These are phyloP conservation scores for Agonopterix arenella DNA, from an alignment of 2,888 invertebrate species.

Conservation along the genomic window DNA sequence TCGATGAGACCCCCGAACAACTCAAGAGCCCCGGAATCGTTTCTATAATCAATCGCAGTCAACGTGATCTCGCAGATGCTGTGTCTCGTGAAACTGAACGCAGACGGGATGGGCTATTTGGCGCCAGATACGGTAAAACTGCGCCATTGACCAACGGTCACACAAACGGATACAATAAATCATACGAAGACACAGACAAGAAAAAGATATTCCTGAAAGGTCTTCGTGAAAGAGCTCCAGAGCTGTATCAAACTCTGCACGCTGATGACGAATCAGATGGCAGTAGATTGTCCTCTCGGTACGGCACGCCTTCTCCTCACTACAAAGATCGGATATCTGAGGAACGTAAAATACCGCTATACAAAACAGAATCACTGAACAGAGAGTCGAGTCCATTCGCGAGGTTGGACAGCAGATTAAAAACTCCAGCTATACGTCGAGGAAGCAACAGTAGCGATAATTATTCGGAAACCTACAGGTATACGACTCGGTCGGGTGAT, in stretches of 20 bases:
- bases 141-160: conserved; percentile 68
- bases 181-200: conserved; percentile 74
- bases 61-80: conserved; percentile 84
- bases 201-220: conserved; percentile 82
- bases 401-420: conserved; percentile 61
- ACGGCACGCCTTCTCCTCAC: conserved; percentile 64
- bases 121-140: conserved; percentile 76
- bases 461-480: conserved; percentile 83
- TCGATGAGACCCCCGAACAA: conserved; percentile 83
- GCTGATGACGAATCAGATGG: conserved; percentile 78
- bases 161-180: conserved; percentile 61
- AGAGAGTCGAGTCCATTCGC: conserved; percentile 68
- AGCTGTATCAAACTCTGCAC: conserved; percentile 82
- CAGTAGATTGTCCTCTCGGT: conserved; percentile 62
- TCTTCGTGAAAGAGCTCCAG: conserved; percentile 83
- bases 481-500: conserved; percentile 81
- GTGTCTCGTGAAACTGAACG: conserved; percentile 71
- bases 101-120: conserved; percentile 71
- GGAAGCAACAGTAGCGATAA: conserved; percentile 83
- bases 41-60: conserved; percentile 89
- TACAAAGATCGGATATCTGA: conserved; percentile 68
- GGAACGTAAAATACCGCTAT: conserved; percentile 59
- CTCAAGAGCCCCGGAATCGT: conserved; percentile 92
- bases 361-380: conserved; percentile 67
- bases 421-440: conserved; percentile 72